phyloP scores from a whole-genome alignment of 2,888 invertebrate species.

The Ophraella communa region DNA sequence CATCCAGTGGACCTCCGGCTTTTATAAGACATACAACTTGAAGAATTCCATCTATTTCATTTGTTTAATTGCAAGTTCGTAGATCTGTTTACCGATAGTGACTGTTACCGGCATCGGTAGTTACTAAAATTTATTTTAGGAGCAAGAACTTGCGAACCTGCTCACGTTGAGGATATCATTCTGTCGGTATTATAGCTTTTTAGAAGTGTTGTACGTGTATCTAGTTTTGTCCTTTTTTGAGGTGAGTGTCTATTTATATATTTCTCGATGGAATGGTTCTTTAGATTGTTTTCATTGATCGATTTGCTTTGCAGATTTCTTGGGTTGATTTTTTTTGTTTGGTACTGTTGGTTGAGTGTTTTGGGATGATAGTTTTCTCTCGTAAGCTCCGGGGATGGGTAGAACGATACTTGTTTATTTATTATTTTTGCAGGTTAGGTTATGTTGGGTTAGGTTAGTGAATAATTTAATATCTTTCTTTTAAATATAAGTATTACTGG shows the following conservation, averaged over 20 bases:
- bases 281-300: neutral
- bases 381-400: too few relatives aligned
- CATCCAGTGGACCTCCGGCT: slow-evolving; percentile 18
- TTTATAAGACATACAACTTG: slow-evolving; percentile 6
- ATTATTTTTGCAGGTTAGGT: too few relatives aligned
- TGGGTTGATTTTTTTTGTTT: too few relatives aligned
- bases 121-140: neutral
- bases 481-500: too few relatives aligned
- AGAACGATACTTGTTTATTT: too few relatives aligned
- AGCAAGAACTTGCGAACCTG: slow-evolving; percentile 1
- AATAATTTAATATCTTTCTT: too few relatives aligned
- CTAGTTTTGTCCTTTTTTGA: neutral
- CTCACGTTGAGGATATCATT: neutral
- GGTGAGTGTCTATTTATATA: slow-evolving; percentile 1
- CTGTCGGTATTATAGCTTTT: neutral
- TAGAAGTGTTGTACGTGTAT: neutral
- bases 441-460: too few relatives aligned
- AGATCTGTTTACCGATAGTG: slow-evolving; percentile 6
- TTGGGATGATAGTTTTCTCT: too few relatives aligned
- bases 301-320: neutral
- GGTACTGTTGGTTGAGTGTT: too few relatives aligned
- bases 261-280: neutral
- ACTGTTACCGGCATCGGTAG: slow-evolving; percentile 4
- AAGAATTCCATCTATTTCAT: slow-evolving; percentile 14
- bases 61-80: slow-evolving; percentile 22